Percentiles rank a stretch among this genome's conserved stretches.
Conservation (phyloP, 2,113 vertebrate species). For the Motacilla tschutschensis region DNA sequence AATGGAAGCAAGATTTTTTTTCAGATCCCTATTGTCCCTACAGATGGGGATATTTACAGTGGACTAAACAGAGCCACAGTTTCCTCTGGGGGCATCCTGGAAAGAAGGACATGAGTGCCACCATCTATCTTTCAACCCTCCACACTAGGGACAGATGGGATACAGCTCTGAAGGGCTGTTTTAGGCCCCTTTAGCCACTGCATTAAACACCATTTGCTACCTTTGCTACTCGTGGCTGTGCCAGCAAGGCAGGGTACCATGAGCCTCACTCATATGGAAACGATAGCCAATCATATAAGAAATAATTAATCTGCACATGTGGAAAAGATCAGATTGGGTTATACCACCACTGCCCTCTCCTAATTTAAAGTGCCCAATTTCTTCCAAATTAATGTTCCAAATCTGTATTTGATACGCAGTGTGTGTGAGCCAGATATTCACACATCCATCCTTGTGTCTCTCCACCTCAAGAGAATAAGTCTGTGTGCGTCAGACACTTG, state of each 20-base stretch:
- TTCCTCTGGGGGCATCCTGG: not conserved
- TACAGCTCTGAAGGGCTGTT: not conserved
- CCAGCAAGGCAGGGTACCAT: not conserved
- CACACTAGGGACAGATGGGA: not conserved
- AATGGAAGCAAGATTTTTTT: not conserved
- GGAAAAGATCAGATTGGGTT: not conserved
- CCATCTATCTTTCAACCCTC: not conserved
- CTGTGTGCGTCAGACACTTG: rapidly evolving
- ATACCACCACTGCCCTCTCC: not conserved
- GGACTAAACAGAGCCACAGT: not conserved
- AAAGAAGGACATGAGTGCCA: not conserved
- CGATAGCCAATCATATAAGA: rapidly evolving
- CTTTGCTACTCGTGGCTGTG: not conserved
- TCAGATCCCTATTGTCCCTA: not conserved
- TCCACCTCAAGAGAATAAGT: not conserved
- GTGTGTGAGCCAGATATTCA: not conserved
- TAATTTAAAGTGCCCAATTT: not conserved
- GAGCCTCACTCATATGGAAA: not conserved
- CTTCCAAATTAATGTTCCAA: not conserved
- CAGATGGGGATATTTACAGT: not conserved
- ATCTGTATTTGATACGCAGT: not conserved
- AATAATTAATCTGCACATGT: not conserved
- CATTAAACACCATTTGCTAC: not conserved
- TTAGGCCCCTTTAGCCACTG: not conserved
- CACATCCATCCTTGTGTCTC: not conserved